Base-by-base conservation (phyloP, 2,888 invertebrate genomes). In the Philaethria dido region DNA sequence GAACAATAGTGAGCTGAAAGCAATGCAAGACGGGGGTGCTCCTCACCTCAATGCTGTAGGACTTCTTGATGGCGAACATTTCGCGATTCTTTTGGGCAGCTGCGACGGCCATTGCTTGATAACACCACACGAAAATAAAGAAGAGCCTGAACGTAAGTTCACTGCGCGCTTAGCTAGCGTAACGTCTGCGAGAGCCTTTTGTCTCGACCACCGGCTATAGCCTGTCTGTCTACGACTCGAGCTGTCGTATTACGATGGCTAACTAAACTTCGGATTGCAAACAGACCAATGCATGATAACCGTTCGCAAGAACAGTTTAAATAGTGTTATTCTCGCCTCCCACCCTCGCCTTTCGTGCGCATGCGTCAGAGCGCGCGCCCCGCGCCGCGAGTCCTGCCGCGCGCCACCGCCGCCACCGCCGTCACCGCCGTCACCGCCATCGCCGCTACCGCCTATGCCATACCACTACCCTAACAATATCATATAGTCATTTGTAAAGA, bases 1-100 rank as follows among this genome's bases (percentile, higher is more conserved):
- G 13, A 61, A 48, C 48, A 60, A 18, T 18, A 16, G 29, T 52
- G 13, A 18, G 14, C 48, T 59, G 47, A 60, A 48, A 69, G 66
- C 62, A 62, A 66, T 36, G 54, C 36, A 67, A 68, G 65, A 61
- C 29, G 59, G 22, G 54, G 62, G 74, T 39, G 39, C 39, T 83
- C 93, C 96, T 96, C 93, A 98, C 98, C 97, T 98, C 98, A 89
- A 98, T 97, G 94, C 98, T 98, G 95, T 98, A 98, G 76, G 98
- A 98, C 89, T 98, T 98, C 94, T 98, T 98, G 94, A 98, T 98
- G 89, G 98, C 98, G 95, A 98, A 98, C 96, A 98, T 96, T 93
- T 98, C 98, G 89, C 98, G 96, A 93, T 97, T 98, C 94, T 97
- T 97, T 93, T 97, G 97, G 75, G 97, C 97, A 87, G 97, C 97